A percentile compares a stretch with the other conserved stretches of the same genome.
Evolutionary conservation across 1,140 invertebrate species (phyloP).

Genomic region (Drosophila athabasca): DNA sequence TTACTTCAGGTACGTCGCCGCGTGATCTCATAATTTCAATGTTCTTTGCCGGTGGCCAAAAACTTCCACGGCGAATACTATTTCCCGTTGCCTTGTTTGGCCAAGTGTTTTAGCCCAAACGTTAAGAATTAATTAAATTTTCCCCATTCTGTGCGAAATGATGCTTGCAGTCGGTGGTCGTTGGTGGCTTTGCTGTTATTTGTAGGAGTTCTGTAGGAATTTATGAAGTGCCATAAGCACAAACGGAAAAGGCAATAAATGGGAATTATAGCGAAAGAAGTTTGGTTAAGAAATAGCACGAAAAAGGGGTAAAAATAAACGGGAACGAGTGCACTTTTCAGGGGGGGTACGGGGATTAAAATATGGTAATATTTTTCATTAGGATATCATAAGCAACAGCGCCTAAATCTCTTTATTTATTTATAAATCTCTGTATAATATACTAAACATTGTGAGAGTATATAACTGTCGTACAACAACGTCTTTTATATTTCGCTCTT

Average conservation of each 20-base stretch:
- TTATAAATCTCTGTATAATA: no score
- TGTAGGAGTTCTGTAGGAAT: conserved; percentile 9
- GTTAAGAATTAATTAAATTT: conserved; percentile 79
- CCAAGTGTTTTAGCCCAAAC: conserved; percentile 46
- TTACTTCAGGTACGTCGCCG: conserved; percentile 61
- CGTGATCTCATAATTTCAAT: conserved; percentile 48
- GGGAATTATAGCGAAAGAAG: conserved; percentile 22
- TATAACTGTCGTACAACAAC: no score
- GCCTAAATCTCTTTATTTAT: no score
- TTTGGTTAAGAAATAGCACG: conserved; percentile 17
- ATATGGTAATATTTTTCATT: no score
- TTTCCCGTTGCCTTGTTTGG: conserved; percentile 5
- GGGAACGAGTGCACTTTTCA: not conserved
- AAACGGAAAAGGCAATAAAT: conserved; percentile 41
- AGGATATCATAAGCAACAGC: no score
- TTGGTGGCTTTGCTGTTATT: conserved; percentile 20
- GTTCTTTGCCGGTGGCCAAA: conserved; percentile 24
- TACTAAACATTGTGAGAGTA: no score
- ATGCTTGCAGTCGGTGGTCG: conserved; percentile 34
- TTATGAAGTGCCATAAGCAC: conserved; percentile 47
- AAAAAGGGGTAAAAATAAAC: not conserved
- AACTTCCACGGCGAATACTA: conserved; percentile 29
- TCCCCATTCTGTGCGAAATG: conserved; percentile 24
- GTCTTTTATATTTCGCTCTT: no score
- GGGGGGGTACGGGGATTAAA: no score